Conservation (phyloP, 23 tunicate species). For the Styela plicata region DNA sequence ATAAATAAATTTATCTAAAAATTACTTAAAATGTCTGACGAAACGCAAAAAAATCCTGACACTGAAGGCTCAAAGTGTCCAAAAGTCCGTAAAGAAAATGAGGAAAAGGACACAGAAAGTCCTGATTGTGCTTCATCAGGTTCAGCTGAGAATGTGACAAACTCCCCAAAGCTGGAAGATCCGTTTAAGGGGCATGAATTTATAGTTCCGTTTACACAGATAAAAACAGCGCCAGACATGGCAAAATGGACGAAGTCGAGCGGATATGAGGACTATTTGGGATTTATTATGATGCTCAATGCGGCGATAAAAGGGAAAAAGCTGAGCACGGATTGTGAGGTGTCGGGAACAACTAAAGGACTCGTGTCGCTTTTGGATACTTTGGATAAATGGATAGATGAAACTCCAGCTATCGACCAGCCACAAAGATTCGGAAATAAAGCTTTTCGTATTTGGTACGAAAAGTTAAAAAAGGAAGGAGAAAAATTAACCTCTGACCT, state of each 20-base stretch:
- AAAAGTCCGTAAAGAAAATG: not conserved
- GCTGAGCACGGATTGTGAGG: constrained; percentile 21
- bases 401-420: constrained; percentile 69
- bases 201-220: constrained; percentile 38
- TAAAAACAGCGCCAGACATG: constrained; percentile 62
- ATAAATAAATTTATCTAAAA: too few relatives aligned
- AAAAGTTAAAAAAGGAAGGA: constrained; percentile 42
- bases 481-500: constrained; percentile 32
- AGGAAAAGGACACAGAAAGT: not conserved
- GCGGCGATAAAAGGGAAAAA: constrained; percentile 72
- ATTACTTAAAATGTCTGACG: not conserved
- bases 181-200: constrained; percentile 59
- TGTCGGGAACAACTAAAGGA: constrained; percentile 41
- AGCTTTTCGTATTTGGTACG: constrained; percentile 78
- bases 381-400: constrained; percentile 62
- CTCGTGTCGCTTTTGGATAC: constrained; percentile 44
- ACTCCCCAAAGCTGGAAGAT: constrained; percentile 12
- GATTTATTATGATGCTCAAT: constrained; percentile 54
- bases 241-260: constrained; percentile 67
- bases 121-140: not conserved
- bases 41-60: not conserved
- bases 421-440: constrained; percentile 96
- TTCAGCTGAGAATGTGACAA: not conserved
- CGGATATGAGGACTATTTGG: constrained; percentile 70
- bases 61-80: not conserved